Evolutionary conservation across 2,888 invertebrate species (phyloP).

Genomic region (Phyllotreta striolata): DNA sequence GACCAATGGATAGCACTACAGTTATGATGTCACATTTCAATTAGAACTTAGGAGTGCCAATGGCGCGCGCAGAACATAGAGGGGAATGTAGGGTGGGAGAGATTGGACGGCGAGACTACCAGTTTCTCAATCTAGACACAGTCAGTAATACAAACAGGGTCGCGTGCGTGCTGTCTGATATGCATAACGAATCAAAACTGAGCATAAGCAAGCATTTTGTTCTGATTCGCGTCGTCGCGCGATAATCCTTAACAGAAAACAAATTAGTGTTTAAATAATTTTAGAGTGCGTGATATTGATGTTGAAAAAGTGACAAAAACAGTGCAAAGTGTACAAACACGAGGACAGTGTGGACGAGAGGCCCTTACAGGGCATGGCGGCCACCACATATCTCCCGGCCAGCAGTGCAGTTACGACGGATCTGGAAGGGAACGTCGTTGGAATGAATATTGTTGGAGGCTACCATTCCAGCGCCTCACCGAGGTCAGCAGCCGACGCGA

Average conservation of each 20-base stretch:
- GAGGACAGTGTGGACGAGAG: constrained; percentile 64
- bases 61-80: constrained; percentile 59
- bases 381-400: constrained; percentile 92
- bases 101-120: constrained; percentile 41
- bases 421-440: constrained; percentile 74
- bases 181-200: constrained; percentile 68
- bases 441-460: constrained; percentile 78
- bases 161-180: constrained; percentile 62
- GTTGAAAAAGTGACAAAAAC: constrained; percentile 44
- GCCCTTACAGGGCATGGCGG: constrained; percentile 84
- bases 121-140: constrained; percentile 56
- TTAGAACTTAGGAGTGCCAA: constrained; percentile 57
- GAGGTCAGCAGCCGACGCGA: constrained; percentile 84
- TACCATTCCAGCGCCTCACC: constrained; percentile 85
- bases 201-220: constrained; percentile 39
- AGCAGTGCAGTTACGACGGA: constrained; percentile 76
- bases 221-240: constrained; percentile 44
- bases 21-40: constrained; percentile 56
- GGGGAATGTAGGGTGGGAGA: constrained; percentile 54
- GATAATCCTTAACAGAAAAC: constrained; percentile 33
- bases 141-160: constrained; percentile 70
- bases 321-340: constrained; percentile 57
- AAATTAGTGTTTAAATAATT: constrained; percentile 32
- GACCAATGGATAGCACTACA: constrained; percentile 52
- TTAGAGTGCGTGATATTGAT: constrained; percentile 28